Evolutionary conservation across 2,888 invertebrate genomes (phyloP), one percentile per base, ranked within the genome.

Genomic region (Drosophila kanekoi): DNA sequence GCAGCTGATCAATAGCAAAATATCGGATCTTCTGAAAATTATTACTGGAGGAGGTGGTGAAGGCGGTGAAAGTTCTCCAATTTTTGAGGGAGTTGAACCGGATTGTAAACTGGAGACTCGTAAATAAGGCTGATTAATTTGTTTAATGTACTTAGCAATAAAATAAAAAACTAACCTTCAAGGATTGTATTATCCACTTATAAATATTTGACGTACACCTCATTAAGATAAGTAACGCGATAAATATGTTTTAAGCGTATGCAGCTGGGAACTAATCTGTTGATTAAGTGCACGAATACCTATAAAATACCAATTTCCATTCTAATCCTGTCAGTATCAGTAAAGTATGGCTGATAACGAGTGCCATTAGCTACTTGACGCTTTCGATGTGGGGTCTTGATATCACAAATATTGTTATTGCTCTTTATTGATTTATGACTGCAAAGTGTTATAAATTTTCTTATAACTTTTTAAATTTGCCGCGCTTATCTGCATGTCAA

Each of bases 61-160:
- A 0, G 77, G 74, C 44, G 72, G 66, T 5, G 75, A 81, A 23
- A 77, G 76, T n/a, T 14, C 63, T 8, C 89, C 91, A 0, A 89
- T 91, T 47, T 91, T 91, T 51, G 88, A 90, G 3, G 89, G 87
- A n/a, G 83, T 86, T n/a, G 89, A 89, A 32, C 89, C 88, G 0
- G 77, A 91, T 72, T 91, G 91, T 53, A 90, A 90, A 11, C 63
- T 33, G 11, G 4, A 72, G 20, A 44, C 41, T 11, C 45, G 13
- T 3, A 45, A 45, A 28, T 44, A 68, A 79, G 70, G 66, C 72
- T 75, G 76, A 57, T 9, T 23, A 44, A 47, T 28, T 49, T 33
- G n/a, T 23, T 37, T 11, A n/a, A 44, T 41, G 20, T 38, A 41
- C 1, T 56, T 14, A 56, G 2, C 8, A 28, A 43, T 38, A 35